phyloP scores from a whole-genome alignment of 2,113 vertebrate species.

The Chaetorhynchus papuensis region DNA sequence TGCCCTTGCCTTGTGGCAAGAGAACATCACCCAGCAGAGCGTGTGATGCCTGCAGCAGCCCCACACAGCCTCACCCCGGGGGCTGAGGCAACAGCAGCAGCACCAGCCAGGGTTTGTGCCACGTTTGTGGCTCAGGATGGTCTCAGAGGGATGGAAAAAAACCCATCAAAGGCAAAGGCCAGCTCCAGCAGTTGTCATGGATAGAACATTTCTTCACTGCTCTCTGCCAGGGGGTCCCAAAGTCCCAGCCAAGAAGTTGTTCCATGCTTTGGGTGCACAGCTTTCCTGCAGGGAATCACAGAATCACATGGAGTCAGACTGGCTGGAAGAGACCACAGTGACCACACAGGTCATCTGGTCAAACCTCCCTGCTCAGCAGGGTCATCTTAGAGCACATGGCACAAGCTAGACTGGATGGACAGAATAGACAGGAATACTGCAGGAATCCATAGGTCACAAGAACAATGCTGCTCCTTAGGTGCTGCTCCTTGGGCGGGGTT shows the following conservation, averaged over 20 bases:
- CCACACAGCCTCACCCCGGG: neutral
- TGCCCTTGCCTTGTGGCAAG: neutral
- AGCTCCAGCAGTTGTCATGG: neutral
- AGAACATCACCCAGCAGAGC: neutral
- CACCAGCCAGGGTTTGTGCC: fast-evolving
- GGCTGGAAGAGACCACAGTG: neutral
- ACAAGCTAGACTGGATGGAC: neutral
- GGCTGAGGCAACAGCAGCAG: neutral
- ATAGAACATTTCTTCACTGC: neutral
- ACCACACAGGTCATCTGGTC: neutral
- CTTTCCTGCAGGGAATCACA: neutral
- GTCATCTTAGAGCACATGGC: neutral
- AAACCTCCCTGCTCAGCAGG: neutral
- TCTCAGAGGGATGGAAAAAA: neutral
- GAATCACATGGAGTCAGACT: neutral
- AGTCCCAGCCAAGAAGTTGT: neutral
- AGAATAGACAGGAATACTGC: neutral
- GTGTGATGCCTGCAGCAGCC: fast-evolving
- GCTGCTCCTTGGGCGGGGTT: neutral
- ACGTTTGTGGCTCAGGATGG: neutral
- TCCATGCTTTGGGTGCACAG: neutral
- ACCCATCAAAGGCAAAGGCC: neutral
- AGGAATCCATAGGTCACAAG: fast-evolving
- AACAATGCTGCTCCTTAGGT: neutral
- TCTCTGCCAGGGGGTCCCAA: neutral